A percentile compares a stretch with the other conserved stretches of the same genome.
Conservation (phyloP, 2,888 invertebrate genomes). For the Blastobasis adustella region DNA sequence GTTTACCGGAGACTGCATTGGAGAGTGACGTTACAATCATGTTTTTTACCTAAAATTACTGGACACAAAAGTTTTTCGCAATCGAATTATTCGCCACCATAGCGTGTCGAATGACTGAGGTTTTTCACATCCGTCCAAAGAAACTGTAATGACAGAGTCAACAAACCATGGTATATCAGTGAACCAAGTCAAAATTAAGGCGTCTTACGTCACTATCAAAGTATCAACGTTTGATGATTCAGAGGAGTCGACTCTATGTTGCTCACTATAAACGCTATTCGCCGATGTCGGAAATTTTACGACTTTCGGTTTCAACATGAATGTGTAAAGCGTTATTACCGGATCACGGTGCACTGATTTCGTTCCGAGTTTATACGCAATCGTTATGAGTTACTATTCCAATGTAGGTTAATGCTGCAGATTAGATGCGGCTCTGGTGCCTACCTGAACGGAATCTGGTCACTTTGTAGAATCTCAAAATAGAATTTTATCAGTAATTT, state of each 20-base stretch:
- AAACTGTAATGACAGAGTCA: slow-evolving; percentile 16
- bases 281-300: slow-evolving; percentile 30
- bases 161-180: slow-evolving; percentile 25
- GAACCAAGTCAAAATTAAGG: slow-evolving; percentile 19
- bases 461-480: slow-evolving; percentile 12
- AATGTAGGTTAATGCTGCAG: slow-evolving; percentile 58
- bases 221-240: slow-evolving; percentile 14
- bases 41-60: too few species aligned
- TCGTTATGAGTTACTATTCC: slow-evolving; percentile 47
- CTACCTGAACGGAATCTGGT: background rate
- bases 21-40: background rate
- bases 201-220: slow-evolving; percentile 29
- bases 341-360: slow-evolving; percentile 47
- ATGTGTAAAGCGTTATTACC: slow-evolving; percentile 44
- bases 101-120: slow-evolving; percentile 14
- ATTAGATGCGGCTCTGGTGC: background rate
- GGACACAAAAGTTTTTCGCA: slow-evolving; percentile 1
- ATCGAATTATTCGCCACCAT: slow-evolving; percentile 15
- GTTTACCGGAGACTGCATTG: background rate
- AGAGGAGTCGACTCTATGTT: slow-evolving; percentile 27
- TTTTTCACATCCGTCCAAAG: slow-evolving; percentile 23
- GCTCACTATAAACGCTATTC: slow-evolving; percentile 26
- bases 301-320: slow-evolving; percentile 59
- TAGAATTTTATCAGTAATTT: slow-evolving; percentile 17
- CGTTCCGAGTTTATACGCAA: slow-evolving; percentile 51